Base-by-base conservation (phyloP, 2,797 vertebrate genomes). In the Alfaro cultratus region DNA sequence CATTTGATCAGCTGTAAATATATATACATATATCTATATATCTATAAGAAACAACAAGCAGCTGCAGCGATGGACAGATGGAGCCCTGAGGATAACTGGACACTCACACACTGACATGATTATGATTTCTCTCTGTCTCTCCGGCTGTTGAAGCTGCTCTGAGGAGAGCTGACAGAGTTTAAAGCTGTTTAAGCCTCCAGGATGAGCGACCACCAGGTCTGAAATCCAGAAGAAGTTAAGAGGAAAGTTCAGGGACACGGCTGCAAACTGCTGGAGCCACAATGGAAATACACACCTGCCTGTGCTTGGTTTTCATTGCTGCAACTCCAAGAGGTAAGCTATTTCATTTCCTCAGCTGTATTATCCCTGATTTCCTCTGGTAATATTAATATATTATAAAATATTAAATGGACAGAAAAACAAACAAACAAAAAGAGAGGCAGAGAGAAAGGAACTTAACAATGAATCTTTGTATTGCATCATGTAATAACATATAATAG, bases 281-380 rank as follows among this genome's bases (percentile, higher is more conserved):
- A n/a, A 95, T 95, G 94, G 87, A 92, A 87, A n/a, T 88, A 29
- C 87, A 87, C 83, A 91, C 47, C 82, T 92, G 78, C 84, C 83
- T 94, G 10, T 86, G 85, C 41, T n/a, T 93, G 83, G 80, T 95
- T 80, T 82, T 92, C 77, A 76, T 95, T 75, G 80, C 80, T 73
- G 76, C 90, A 78, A 76, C 88, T 80, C 72, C 80, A 34, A 86
- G 88, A 93, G 95, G 95, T 95, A 93, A 93, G 1, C 16, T 34
- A 71, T 76, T 15, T 11, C 18, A 41, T 77, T 77, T 36, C 9
- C 7, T 34, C 39, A 68, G 57, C 73, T 49, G 15, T 43, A 74
- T 75, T 2, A 31, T 12, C 1, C 76, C 15, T 77, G 4, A 46
- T 12, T 80, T 72, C 71, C 15, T 73, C 71, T 43, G 60, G 46